These are phyloP conservation scores for Picus viridis DNA, from an alignment of 2,797 vertebrate species.

Conservation along the genomic window DNA sequence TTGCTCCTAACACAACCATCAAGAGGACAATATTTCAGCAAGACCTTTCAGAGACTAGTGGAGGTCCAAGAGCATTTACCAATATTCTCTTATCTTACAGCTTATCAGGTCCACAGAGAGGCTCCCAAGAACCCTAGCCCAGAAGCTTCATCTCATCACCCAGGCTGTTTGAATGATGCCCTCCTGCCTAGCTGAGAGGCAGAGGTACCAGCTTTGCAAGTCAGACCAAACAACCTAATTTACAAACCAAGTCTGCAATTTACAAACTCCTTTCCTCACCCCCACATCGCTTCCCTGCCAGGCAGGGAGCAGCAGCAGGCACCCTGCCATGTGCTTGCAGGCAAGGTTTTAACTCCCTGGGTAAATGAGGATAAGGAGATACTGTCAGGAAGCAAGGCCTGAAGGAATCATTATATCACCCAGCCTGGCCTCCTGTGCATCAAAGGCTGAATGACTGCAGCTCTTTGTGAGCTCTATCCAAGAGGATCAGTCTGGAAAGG, in stretches of 20 bases:
- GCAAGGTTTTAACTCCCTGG: neutral
- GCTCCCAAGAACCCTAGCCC: neutral
- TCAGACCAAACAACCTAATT: neutral
- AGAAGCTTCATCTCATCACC: neutral
- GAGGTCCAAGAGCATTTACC: neutral
- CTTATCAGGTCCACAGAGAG: neutral
- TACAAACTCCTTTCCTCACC: neutral
- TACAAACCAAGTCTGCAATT: neutral
- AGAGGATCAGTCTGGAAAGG: neutral
- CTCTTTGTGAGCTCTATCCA: neutral
- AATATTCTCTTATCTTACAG: neutral
- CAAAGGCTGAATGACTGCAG: neutral
- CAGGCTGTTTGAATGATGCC: fast-evolving
- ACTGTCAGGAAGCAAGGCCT: neutral
- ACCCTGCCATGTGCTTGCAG: neutral
- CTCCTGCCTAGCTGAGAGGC: neutral
- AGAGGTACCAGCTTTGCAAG: neutral
- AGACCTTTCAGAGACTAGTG: neutral
- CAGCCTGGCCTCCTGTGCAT: neutral
- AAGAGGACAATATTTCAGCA: fast-evolving
- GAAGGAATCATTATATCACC: neutral
- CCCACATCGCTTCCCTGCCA: neutral
- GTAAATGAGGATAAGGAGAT: neutral
- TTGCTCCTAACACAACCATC: neutral
- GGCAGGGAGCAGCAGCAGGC: slow-evolving; percentile 14